Conservation (phyloP, 2,113 vertebrate genomes). For the Phylloscopus whistleri region DNA sequence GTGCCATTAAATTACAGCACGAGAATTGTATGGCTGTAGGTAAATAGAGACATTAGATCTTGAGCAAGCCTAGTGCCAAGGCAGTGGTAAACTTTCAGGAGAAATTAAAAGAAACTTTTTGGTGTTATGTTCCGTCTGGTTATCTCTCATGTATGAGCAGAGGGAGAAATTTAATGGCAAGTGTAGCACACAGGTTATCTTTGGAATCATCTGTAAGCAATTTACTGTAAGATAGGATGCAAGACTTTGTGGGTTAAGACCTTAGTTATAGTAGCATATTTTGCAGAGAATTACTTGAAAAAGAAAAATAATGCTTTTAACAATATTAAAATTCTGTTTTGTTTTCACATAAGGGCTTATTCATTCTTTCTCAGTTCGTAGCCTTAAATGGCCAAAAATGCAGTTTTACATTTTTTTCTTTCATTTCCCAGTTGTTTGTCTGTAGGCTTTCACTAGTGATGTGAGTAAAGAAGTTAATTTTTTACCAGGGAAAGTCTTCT, state of each 20-base stretch:
- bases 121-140: background rate
- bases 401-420: background rate
- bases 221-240: background rate
- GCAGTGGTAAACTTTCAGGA: background rate
- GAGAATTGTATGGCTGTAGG: background rate
- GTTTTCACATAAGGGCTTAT: background rate
- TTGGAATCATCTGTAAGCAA: background rate
- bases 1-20: background rate
- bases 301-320: background rate
- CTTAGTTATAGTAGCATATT: background rate
- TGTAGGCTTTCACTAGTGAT: background rate
- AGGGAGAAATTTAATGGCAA: background rate
- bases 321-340: background rate
- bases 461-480: background rate
- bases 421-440: background rate
- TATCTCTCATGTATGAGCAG: background rate
- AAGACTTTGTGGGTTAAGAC: background rate
- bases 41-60: background rate
- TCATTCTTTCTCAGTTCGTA: background rate
- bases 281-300: background rate
- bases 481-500: background rate
- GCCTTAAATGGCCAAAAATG: constrained; percentile 22
- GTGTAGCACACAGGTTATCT: background rate
- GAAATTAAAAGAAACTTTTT: background rate
- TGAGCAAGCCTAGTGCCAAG: background rate